Evolutionary conservation across 2,888 invertebrate genomes (phyloP).

Genomic region (Cheilosia urbana): DNA sequence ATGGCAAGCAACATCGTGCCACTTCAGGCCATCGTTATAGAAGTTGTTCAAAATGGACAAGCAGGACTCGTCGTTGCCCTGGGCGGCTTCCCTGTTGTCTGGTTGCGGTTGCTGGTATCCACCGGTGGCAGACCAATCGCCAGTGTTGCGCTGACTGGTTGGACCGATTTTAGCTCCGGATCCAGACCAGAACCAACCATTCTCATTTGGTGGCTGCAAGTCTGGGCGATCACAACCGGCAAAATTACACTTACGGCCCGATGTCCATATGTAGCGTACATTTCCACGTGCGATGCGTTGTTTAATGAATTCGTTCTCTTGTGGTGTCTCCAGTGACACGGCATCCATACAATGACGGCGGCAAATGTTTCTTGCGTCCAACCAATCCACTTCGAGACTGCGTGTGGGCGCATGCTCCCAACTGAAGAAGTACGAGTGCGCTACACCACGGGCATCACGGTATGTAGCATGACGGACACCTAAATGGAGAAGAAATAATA

Average conservation of each 20-base stretch:
- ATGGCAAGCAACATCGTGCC: conserved; percentile 95
- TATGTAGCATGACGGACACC: conserved; percentile 95
- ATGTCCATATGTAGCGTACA: conserved; percentile 94
- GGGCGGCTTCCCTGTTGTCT: conserved; percentile 95
- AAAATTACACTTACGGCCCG: conserved; percentile 96
- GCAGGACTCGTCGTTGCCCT: conserved; percentile 96
- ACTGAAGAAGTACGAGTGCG: conserved; percentile 97
- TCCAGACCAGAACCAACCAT: conserved; percentile 97
- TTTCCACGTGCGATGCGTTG: conserved; percentile 92
- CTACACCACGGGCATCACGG: conserved; percentile 93
- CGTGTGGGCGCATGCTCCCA: conserved; percentile 94
- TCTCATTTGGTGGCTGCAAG: conserved; percentile 92
- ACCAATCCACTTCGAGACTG: conserved; percentile 94
- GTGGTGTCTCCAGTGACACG: conserved; percentile 94
- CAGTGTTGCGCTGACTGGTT: conserved; percentile 93
- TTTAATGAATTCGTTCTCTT: conserved; percentile 95
- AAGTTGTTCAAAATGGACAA: conserved; percentile 95
- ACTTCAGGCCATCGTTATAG: conserved; percentile 94
- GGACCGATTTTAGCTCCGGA: conserved; percentile 96
- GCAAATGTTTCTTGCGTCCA: conserved; percentile 95
- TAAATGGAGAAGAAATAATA: conserved; percentile 79
- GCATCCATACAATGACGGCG: conserved; percentile 97
- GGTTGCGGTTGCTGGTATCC: conserved; percentile 95
- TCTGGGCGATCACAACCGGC: conserved; percentile 93
- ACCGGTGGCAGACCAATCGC: conserved; percentile 95